Evolutionary conservation across 2,113 vertebrate species (phyloP), one percentile per base, ranked within the genome.

Genomic region (Argyrosomus japonicus): DNA sequence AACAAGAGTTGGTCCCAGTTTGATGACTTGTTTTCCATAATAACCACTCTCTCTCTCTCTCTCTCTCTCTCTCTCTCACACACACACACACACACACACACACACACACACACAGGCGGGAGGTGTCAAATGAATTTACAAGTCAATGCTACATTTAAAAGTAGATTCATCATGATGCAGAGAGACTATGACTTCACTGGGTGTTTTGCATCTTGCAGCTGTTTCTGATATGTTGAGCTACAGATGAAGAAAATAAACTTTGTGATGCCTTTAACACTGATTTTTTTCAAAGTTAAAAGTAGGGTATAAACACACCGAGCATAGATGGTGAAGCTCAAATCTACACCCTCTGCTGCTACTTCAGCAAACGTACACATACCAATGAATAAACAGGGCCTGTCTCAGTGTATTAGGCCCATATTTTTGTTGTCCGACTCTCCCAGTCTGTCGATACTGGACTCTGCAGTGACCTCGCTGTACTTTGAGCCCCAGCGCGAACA

Each of bases 401-500:
- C n/a, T 76, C 19, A 43, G 65, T 53, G 40, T 50, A 45, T 73
- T 6, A 68, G 81, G 81, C 79, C 86, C 68, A 23, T 32, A 48
- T 63, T 68, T 77, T 2, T 48, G 68, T n/a, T 67, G 53, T 51
- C 15, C 17, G 56, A 63, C 60, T 25, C 32, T 62, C 21, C 25
- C 70, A 56, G 65, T 21, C 61, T 43, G 54, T 68, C 76, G 68
- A 84, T 69, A 82, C 71, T 81, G 56, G 86, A 82, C 77, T 32
- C 23, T 75, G 74, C 58, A 17, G 29, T 84, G 75, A 86, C 81
- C 83, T 81, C 32, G 23, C 57, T 88, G 93, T 75, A 94, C 93
- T 94, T 93, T 91, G 89, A 85, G 77, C 91, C 79, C 27, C 45
- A 70, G 54, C 73, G 68, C 77, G 69, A 88, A 90, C 88, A 76